Conservation (phyloP, 2,888 invertebrate genomes). For the Congeria kusceri region DNA sequence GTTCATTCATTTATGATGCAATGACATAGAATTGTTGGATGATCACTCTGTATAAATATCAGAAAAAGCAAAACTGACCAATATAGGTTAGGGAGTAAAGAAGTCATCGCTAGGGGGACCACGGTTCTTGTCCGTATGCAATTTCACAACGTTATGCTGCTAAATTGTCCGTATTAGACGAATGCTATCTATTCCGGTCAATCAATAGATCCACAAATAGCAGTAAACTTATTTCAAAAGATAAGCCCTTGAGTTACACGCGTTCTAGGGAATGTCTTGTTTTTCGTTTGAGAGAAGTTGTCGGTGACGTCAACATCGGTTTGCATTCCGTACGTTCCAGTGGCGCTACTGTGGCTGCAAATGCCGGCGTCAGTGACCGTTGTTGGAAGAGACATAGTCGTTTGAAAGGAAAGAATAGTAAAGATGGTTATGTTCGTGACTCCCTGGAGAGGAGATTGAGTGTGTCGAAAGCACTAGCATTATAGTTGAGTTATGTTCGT, state of each 20-base stretch:
- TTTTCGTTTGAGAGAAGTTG: conserved; percentile 24
- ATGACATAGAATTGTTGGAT: too few relatives aligned
- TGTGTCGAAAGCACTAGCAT: conserved; percentile 28
- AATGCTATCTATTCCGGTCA: too few relatives aligned
- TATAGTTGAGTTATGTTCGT: conserved; percentile 11
- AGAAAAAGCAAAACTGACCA: conserved; percentile 8
- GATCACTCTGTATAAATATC: not conserved
- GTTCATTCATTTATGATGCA: too few relatives aligned
- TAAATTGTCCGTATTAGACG: too few relatives aligned
- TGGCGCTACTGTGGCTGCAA: conserved; percentile 53
- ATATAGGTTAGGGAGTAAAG: not conserved
- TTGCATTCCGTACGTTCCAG: conserved; percentile 54
- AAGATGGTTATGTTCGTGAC: conserved; percentile 54
- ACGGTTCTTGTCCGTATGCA: not conserved
- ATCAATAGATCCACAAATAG: too few relatives aligned
- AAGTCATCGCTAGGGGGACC: not conserved
- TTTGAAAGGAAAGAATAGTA: conserved; percentile 46
- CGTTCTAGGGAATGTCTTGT: conserved; percentile 49
- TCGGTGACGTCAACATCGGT: conserved; percentile 39
- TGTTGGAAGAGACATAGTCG: conserved; percentile 51
- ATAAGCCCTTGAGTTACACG: conserved; percentile 62
- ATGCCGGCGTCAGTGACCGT: conserved; percentile 46
- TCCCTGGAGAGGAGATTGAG: conserved; percentile 40
- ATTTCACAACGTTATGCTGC: not conserved
- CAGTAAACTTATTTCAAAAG: too few relatives aligned